These are phyloP conservation scores for Pyrocephalus nanus DNA, from an alignment of 2,797 vertebrate species.

Conservation along the genomic window DNA sequence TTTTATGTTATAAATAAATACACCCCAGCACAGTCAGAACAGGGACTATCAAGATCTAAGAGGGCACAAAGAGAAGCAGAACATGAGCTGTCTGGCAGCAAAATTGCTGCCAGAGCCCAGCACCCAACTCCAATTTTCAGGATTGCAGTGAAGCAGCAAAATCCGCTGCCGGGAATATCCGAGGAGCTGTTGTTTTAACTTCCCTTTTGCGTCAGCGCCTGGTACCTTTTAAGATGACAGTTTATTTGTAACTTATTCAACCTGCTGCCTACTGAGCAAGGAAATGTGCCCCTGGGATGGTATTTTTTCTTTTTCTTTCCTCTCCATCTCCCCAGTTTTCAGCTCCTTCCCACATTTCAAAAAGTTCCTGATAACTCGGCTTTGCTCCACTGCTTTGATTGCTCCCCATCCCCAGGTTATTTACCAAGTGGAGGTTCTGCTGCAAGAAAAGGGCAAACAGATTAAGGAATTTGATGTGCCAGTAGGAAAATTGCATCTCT, in stretches of 20 bases:
- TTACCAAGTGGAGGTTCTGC: background rate
- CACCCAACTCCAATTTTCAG: background rate
- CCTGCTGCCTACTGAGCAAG: background rate
- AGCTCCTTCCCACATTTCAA: background rate
- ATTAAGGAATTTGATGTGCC: background rate
- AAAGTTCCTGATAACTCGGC: background rate
- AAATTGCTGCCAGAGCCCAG: background rate
- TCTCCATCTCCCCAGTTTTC: background rate
- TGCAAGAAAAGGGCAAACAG: background rate
- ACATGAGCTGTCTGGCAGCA: accelerated
- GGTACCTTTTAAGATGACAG: background rate
- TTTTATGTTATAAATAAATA: no score
- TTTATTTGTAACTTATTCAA: background rate
- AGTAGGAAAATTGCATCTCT: background rate
- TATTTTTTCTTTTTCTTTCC: background rate
- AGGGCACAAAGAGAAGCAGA: background rate
- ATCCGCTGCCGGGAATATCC: background rate
- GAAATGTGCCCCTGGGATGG: background rate
- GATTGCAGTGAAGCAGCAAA: background rate
- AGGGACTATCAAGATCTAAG: background rate
- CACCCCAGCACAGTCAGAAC: background rate
- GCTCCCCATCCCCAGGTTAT: background rate
- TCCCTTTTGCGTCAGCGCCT: background rate
- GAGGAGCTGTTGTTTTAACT: background rate
- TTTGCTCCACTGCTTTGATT: background rate